These are phyloP conservation scores for Drosophila rellima DNA, from an alignment of 2,888 invertebrate genomes.

Conservation along the genomic window DNA sequence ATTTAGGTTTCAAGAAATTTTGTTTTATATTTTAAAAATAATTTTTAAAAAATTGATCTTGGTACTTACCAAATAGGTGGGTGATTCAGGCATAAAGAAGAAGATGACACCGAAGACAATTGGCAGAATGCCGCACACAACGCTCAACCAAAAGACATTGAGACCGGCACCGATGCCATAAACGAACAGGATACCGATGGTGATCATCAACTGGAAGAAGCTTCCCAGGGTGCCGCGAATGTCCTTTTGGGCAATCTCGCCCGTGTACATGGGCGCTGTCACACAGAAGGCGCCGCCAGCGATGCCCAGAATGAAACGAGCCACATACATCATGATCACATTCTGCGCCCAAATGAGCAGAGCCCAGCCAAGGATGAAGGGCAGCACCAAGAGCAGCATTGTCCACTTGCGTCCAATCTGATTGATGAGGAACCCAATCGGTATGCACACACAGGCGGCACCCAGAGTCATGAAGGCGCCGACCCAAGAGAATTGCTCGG, in stretches of 20 bases:
- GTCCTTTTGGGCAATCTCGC: slow-evolving; percentile 93
- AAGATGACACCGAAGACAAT: slow-evolving; percentile 90
- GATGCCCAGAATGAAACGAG: slow-evolving; percentile 84
- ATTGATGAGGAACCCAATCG: slow-evolving; percentile 90
- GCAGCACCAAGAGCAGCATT: slow-evolving; percentile 86
- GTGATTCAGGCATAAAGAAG: slow-evolving; percentile 95
- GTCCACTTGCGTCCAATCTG: slow-evolving; percentile 91
- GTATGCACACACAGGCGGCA: slow-evolving; percentile 90
- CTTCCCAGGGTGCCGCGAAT: slow-evolving; percentile 94
- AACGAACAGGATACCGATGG: slow-evolving; percentile 92
- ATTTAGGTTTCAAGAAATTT: too few species aligned
- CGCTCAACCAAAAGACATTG: slow-evolving; percentile 80
- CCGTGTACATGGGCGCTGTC: slow-evolving; percentile 93
- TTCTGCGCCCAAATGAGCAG: slow-evolving; percentile 91
- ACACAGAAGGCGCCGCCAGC: slow-evolving; percentile 92
- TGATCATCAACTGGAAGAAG: slow-evolving; percentile 94
- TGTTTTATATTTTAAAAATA: too few species aligned
- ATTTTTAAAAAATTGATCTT: too few species aligned
- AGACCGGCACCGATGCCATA: slow-evolving; percentile 88
- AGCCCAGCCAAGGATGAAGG: slow-evolving; percentile 91
- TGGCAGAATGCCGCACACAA: slow-evolving; percentile 86
- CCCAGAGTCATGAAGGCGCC: slow-evolving; percentile 91
- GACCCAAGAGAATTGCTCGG: slow-evolving; percentile 89
- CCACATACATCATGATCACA: slow-evolving; percentile 83
- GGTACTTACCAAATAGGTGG: slow-evolving; percentile 88